These are phyloP conservation scores for Pachymerium ferrugineum DNA, from an alignment of 2,888 invertebrate genomes.

Conservation along the genomic window DNA sequence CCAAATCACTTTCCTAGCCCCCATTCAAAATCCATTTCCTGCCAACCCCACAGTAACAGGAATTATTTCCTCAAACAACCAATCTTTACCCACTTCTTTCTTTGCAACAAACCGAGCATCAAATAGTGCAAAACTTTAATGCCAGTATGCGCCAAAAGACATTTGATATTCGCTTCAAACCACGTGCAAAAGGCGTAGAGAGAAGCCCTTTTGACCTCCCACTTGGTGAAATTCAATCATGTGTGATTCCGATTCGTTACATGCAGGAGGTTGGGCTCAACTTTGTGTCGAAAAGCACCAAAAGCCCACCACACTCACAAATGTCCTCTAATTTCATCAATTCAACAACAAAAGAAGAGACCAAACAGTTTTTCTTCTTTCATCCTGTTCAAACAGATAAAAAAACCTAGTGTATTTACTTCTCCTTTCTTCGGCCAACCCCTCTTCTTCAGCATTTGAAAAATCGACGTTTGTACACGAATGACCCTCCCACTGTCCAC, in stretches of 20 bases:
- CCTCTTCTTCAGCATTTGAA: not conserved
- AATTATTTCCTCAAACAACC: not conserved
- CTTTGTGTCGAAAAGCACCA: slow-evolving; percentile 21
- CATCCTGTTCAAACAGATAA: not conserved
- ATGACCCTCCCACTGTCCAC: not conserved
- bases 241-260: slow-evolving; percentile 27
- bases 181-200: slow-evolving; percentile 12
- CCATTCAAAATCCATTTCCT: not conserved
- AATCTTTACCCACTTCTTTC: not conserved
- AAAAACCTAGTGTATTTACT: not conserved
- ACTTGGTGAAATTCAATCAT: slow-evolving; percentile 27
- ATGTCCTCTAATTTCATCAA: slow-evolving; percentile 17
- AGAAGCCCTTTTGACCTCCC: slow-evolving; percentile 9
- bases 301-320: not conserved
- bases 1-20: slow-evolving; percentile 1
- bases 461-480: not conserved
- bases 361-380: not conserved
- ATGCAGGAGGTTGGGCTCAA: slow-evolving; percentile 25
- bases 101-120: not conserved
- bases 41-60: not conserved
- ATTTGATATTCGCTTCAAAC: not conserved
- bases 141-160: not conserved
- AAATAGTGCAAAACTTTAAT: not conserved
- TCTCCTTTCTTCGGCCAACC: not conserved
- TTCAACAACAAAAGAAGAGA: slow-evolving; percentile 1